These are phyloP conservation scores for Drosophila ustulata DNA, from an alignment of 2,888 invertebrate genomes.

Conservation along the genomic window DNA sequence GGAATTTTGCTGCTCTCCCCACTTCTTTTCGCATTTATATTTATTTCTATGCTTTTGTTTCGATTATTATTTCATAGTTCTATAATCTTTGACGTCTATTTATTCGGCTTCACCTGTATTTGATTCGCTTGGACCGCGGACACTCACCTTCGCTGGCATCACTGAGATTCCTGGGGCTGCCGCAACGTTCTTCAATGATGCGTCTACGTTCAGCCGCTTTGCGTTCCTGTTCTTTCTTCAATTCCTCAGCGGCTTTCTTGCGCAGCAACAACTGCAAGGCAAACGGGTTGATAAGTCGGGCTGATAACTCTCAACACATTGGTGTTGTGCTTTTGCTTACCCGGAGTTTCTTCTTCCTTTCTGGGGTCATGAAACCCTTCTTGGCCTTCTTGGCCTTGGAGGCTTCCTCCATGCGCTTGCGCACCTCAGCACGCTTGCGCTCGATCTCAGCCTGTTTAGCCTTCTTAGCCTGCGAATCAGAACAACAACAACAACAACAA, in stretches of 20 bases:
- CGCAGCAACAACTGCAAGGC: slow-evolving; percentile 95
- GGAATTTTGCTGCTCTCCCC: slow-evolving; percentile 18
- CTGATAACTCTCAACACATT: too few species aligned
- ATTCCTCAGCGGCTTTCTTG: slow-evolving; percentile 99
- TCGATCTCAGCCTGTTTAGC: slow-evolving; percentile 99
- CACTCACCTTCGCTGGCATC: slow-evolving; percentile 96
- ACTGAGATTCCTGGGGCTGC: slow-evolving; percentile 95
- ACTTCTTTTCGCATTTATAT: not conserved
- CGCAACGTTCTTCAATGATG: slow-evolving; percentile 98
- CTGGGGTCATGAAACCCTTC: slow-evolving; percentile 99
- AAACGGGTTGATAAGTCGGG: not conserved
- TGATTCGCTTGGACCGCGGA: slow-evolving; percentile 39
- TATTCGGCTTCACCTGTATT: slow-evolving; percentile 1
- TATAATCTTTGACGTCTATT: slow-evolving; percentile 4
- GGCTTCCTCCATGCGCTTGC: slow-evolving; percentile 99
- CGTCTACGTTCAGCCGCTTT: slow-evolving; percentile 99
- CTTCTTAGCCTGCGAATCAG: slow-evolving; percentile 93
- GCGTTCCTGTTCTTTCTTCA: slow-evolving; percentile 99
- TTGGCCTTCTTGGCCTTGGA: slow-evolving; percentile 99
- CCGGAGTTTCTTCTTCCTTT: slow-evolving; percentile 99
- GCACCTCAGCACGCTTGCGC: slow-evolving; percentile 99
- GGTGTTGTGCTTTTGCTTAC: slow-evolving; percentile 87
- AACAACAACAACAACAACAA: slow-evolving; percentile 12
- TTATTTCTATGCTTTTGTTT: slow-evolving; percentile 11
- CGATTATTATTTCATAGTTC: slow-evolving; percentile 7